These are phyloP conservation scores for Panzeria rudis DNA, from an alignment of 2,888 invertebrate species.

Conservation along the genomic window DNA sequence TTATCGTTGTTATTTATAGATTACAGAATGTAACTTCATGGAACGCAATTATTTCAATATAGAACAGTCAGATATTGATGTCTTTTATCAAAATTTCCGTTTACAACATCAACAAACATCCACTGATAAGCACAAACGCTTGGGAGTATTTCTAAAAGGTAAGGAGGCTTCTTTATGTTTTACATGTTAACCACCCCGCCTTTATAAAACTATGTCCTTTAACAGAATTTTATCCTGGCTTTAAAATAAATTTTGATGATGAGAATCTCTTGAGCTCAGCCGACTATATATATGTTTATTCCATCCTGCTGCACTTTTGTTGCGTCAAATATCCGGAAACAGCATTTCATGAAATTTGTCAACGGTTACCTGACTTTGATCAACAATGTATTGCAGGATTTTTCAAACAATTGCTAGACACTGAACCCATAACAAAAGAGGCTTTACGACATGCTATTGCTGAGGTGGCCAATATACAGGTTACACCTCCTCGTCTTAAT, in stretches of 20 bases:
- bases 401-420: conserved; percentile 77
- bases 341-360: conserved; percentile 80
- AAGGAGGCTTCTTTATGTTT: neutral
- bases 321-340: conserved; percentile 79
- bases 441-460: conserved; percentile 77
- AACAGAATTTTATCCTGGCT: conserved; percentile 79
- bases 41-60: conserved; percentile 76
- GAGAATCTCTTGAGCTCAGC: conserved; percentile 75
- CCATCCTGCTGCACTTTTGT: conserved; percentile 81
- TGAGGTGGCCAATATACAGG: conserved; percentile 66
- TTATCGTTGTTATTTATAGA: conserved; percentile 72
- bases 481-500: conserved; percentile 64
- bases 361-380: conserved; percentile 76
- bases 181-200: neutral
- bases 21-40: conserved; percentile 77
- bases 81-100: conserved; percentile 77
- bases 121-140: conserved; percentile 23
- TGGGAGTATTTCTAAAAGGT: conserved; percentile 79
- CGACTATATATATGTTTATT: conserved; percentile 81
- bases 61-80: conserved; percentile 80
- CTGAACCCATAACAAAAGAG: conserved; percentile 75
- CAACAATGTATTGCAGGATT: conserved; percentile 79
- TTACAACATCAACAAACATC: conserved; percentile 62
- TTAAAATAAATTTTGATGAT: conserved; percentile 76
- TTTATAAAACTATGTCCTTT: neutral